Percentiles rank a stretch among this genome's conserved stretches.
phyloP scores from a whole-genome alignment of 2,888 invertebrate genomes.

The Erebia aethiops region DNA sequence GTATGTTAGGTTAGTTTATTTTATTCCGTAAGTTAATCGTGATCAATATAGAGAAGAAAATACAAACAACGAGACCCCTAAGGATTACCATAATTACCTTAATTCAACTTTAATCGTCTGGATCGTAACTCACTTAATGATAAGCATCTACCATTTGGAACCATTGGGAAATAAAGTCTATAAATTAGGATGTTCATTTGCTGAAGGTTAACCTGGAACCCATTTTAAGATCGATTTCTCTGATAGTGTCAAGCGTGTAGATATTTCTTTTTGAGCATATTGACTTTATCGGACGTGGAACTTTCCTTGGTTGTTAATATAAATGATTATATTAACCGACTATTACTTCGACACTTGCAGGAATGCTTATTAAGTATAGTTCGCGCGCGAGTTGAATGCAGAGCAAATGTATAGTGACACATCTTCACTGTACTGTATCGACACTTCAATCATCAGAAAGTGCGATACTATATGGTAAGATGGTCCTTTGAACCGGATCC shows the following conservation, averaged over 20 bases:
- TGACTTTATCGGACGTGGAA: not conserved
- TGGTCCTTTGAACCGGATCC: too few relatives aligned
- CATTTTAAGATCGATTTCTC: not conserved
- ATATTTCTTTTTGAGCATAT: constrained; percentile 3
- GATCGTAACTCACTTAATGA: constrained; percentile 11
- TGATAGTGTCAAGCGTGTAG: constrained; percentile 4
- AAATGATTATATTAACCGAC: not conserved
- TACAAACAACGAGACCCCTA: constrained; percentile 4
- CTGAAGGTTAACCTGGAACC: constrained; percentile 8
- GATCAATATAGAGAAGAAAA: constrained; percentile 1
- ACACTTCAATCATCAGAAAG: too few relatives aligned
- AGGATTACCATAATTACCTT: constrained; percentile 9
- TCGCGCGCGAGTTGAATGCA: too few relatives aligned
- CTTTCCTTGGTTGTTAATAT: not conserved
- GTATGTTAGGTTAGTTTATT: too few relatives aligned
- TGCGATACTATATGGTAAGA: too few relatives aligned
- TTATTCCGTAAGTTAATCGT: not conserved
- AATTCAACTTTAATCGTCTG: constrained; percentile 26
- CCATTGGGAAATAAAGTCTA: constrained; percentile 22
- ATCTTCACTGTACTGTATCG: too few relatives aligned
- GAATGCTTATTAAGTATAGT: too few relatives aligned
- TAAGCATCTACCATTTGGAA: constrained; percentile 15
- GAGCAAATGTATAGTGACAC: too few relatives aligned
- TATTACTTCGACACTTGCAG: too few relatives aligned
- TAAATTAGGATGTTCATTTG: constrained; percentile 18